Percentiles rank a stretch among this genome's conserved stretches.
phyloP scores from a whole-genome alignment of 35 echinoderm and acorn worm genomes.

The Heliocidaris erythrogramma region DNA sequence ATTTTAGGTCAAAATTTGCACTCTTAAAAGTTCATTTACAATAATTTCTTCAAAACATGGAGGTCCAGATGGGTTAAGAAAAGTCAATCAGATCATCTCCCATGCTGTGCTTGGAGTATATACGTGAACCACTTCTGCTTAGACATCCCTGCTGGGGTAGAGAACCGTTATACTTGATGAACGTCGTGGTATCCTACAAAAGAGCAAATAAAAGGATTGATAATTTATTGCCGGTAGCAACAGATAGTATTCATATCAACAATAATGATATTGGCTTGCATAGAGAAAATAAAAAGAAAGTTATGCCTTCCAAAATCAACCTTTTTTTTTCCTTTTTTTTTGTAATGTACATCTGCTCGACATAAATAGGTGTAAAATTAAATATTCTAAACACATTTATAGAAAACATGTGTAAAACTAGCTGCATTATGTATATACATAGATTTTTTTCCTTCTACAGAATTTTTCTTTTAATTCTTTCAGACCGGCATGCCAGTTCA shows the following conservation, averaged over 20 bases:
- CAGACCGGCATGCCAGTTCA: too few relatives aligned
- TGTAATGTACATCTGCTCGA: neutral
- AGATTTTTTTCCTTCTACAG: too few relatives aligned
- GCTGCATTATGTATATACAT: too few relatives aligned
- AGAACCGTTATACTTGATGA: slow-evolving; percentile 46
- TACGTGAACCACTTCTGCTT: neutral
- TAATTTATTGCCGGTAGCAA: neutral
- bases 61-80: neutral
- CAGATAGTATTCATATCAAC: neutral
- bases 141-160: slow-evolving; percentile 15
- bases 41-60: too few relatives aligned
- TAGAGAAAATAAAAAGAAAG: neutral
- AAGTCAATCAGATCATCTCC: neutral
- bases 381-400: too few relatives aligned
- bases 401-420: too few relatives aligned
- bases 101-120: neutral
- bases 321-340: neutral
- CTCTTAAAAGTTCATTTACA: too few relatives aligned
- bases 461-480: too few relatives aligned
- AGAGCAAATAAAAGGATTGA: neutral
- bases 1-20: too few relatives aligned
- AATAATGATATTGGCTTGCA: too few relatives aligned
- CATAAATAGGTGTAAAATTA: neutral
- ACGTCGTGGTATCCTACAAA: slow-evolving; percentile 40
- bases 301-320: neutral